Evolutionary conservation across 2,888 invertebrate species (phyloP).

Genomic region (Torymus auratus): DNA sequence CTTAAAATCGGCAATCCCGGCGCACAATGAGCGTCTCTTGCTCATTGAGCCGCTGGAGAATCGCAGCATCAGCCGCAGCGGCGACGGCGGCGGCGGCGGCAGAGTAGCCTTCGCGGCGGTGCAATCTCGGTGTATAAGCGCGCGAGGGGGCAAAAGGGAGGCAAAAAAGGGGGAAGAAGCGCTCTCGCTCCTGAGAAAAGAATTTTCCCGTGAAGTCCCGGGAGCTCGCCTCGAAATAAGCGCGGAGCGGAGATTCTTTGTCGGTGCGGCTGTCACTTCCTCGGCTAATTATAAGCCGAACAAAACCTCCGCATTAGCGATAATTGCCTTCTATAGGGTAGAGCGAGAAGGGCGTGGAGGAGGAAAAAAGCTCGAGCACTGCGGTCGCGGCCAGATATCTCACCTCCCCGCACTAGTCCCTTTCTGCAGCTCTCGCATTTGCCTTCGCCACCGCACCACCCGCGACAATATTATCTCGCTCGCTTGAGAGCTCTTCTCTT

Average conservation of each 20-base stretch:
- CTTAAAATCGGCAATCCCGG: too few species aligned
- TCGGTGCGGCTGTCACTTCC: constrained; percentile 68
- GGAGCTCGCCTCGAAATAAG: constrained; percentile 29
- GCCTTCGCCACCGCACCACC: too few species aligned
- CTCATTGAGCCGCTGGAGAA: too few species aligned
- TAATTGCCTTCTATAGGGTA: constrained; percentile 62
- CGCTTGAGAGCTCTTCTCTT: too few species aligned
- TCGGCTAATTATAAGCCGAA: constrained; percentile 69
- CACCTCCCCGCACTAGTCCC: too few species aligned
- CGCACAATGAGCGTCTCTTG: too few species aligned
- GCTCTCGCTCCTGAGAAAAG: constrained; percentile 43
- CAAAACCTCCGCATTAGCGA: constrained; percentile 69
- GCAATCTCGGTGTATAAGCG: constrained; percentile 3
- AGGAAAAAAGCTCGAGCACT: not conserved
- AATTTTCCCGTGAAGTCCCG: constrained; percentile 45
- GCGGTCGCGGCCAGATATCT: too few species aligned
- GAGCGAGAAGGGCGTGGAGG: not conserved
- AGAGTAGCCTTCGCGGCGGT: not conserved
- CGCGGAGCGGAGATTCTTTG: constrained; percentile 62
- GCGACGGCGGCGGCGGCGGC: too few species aligned
- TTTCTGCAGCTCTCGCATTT: too few species aligned
- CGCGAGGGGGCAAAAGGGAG: not conserved
- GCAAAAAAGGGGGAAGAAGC: constrained; percentile 3
- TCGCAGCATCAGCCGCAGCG: too few species aligned
- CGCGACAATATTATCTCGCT: too few species aligned